A percentile compares a stretch with the other conserved stretches of the same genome.
phyloP scores from a whole-genome alignment of 2,797 vertebrate species.

The Anguilla megastoma region DNA sequence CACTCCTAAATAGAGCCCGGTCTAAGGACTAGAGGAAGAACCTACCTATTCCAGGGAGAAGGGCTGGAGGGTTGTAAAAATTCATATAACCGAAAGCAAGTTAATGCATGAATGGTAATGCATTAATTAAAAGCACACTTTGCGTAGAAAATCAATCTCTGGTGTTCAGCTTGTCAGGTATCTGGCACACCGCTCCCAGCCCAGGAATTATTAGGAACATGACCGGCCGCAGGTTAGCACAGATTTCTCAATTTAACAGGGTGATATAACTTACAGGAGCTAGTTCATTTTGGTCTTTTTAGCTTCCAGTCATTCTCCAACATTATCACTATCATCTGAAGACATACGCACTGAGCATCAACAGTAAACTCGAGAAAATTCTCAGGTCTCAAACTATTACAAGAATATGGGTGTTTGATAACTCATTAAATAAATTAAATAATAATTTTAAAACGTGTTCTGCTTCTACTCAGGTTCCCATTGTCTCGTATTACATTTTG shows the following conservation, averaged over 20 bases:
- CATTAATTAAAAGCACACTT: not conserved
- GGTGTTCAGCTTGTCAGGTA: not conserved
- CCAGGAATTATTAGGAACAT: not conserved
- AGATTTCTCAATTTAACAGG: not conserved
- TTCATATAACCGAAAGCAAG: not conserved
- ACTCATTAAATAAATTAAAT: no score
- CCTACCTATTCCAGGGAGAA: not conserved
- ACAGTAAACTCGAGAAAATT: not conserved
- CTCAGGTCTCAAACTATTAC: not conserved
- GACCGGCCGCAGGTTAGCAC: not conserved
- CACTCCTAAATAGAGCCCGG: not conserved
- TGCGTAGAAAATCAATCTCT: not conserved
- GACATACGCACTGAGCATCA: not conserved
- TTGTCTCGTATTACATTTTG: no score
- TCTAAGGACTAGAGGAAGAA: not conserved
- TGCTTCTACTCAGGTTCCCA: no score
- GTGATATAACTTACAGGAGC: not conserved
- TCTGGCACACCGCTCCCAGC: not conserved
- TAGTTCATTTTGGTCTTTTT: not conserved
- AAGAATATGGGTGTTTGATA: not conserved
- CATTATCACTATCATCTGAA: not conserved
- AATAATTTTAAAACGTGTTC: no score
- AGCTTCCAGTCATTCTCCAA: not conserved
- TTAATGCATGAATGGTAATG: constrained; percentile 5
- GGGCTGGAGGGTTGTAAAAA: not conserved